Conservation (phyloP, 1,140 invertebrate species). For the Zaprionus nigranus region DNA sequence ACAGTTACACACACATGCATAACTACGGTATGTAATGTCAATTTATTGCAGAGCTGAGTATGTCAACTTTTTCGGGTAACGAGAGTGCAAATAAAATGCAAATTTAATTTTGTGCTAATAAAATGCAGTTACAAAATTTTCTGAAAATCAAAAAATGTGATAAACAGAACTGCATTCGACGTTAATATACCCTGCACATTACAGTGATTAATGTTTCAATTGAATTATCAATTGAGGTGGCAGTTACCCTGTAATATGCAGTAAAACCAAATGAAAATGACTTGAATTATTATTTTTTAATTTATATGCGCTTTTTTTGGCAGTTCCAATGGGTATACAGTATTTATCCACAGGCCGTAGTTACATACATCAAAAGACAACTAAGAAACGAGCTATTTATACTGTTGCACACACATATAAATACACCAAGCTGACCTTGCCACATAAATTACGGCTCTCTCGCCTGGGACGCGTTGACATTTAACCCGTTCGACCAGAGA, state of each 20-base stretch:
- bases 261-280: no score
- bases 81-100: conserved; percentile 76
- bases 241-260: not conserved
- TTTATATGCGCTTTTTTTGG: not conserved
- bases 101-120: conserved; percentile 78
- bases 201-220: no score
- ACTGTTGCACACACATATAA: conserved; percentile 30
- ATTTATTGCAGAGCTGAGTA: conserved; percentile 57
- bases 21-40: conserved; percentile 45
- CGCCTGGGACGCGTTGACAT: conserved; percentile 54
- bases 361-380: conserved; percentile 47
- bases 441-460: conserved; percentile 66
- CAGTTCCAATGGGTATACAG: conserved; percentile 20
- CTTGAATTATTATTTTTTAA: not conserved
- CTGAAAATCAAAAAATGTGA: not conserved
- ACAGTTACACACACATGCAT: conserved; percentile 12
- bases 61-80: conserved; percentile 40
- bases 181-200: not conserved
- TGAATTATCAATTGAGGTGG: no score
- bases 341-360: conserved; percentile 35
- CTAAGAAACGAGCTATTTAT: conserved; percentile 65
- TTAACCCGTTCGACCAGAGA: conserved; percentile 47
- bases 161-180: not conserved
- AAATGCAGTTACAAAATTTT: conserved; percentile 77
- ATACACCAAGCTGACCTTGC: conserved; percentile 10